Evolutionary conservation across 1,140 invertebrate genomes (phyloP).

Genomic region (Dendroctonus ponderosae): DNA sequence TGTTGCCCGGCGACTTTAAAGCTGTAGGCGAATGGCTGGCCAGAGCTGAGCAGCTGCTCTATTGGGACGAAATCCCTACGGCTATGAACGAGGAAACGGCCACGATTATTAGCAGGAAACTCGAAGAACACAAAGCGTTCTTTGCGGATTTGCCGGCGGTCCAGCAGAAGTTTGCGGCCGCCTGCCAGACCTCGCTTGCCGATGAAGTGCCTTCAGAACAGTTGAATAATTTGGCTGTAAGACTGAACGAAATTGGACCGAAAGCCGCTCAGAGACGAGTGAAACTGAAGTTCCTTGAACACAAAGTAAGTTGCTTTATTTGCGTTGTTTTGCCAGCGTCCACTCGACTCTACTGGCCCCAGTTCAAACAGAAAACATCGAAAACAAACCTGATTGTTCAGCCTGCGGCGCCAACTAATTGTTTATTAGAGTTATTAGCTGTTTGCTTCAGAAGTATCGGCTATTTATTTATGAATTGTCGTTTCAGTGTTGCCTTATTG

Average conservation of each 20-base stretch:
- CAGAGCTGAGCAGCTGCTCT: constrained; percentile 78
- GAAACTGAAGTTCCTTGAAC: constrained; percentile 84
- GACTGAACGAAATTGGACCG: constrained; percentile 70
- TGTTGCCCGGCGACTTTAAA: constrained; percentile 79
- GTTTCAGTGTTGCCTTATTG: constrained; percentile 78
- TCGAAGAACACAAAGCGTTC: constrained; percentile 87
- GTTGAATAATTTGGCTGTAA: constrained; percentile 72
- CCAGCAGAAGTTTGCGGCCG: constrained; percentile 71
- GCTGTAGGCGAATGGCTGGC: constrained; percentile 87
- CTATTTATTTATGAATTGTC: constrained; percentile 2
- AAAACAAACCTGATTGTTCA: too few relatives aligned
- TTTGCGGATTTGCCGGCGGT: constrained; percentile 80
- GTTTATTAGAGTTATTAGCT: neutral
- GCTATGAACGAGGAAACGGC: constrained; percentile 84
- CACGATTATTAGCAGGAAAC: constrained; percentile 78
- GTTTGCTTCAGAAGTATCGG: too few relatives aligned
- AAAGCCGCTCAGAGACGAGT: constrained; percentile 74
- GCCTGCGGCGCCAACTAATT: too few relatives aligned
- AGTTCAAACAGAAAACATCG: too few relatives aligned
- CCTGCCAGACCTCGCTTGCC: constrained; percentile 60
- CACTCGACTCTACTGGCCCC: too few relatives aligned
- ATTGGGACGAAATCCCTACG: constrained; percentile 77
- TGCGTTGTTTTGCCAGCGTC: too few relatives aligned
- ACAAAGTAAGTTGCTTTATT: constrained; percentile 66
- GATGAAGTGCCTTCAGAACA: constrained; percentile 72